Percentiles rank a stretch among this genome's conserved stretches.
Conservation (phyloP, 1,140 invertebrate genomes). For the Caenorhabditis latens region DNA sequence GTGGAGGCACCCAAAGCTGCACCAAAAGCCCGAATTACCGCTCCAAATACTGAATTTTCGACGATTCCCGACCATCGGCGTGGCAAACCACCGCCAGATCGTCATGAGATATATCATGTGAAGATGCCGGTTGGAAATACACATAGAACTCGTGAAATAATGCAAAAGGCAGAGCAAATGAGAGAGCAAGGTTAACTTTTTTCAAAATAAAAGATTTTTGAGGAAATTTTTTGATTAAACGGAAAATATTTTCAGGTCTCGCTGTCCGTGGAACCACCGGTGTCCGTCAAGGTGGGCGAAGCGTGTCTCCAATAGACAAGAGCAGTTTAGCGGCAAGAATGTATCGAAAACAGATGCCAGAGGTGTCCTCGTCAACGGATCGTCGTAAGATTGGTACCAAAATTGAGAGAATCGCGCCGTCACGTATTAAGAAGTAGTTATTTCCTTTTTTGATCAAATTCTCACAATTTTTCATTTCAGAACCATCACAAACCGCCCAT, state of each 20-base stretch:
- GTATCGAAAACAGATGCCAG: neutral
- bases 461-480: neutral
- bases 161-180: slow-evolving; percentile 28
- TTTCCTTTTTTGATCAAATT: neutral
- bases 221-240: neutral
- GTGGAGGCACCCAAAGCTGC: neutral
- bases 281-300: slow-evolving; percentile 46
- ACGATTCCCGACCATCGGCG: slow-evolving; percentile 28
- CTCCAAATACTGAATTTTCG: neutral
- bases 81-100: slow-evolving; percentile 60
- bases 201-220: neutral
- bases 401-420: neutral
- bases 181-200: slow-evolving; percentile 27
- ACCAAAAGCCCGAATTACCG: slow-evolving; percentile 4
- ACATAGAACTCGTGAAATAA: slow-evolving; percentile 33
- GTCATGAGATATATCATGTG: slow-evolving; percentile 63
- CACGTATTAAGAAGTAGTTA: slow-evolving; percentile 5
- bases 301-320: slow-evolving; percentile 48
- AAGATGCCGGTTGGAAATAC: slow-evolving; percentile 62
- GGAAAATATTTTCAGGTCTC: slow-evolving; percentile 37
- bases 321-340: slow-evolving; percentile 42
- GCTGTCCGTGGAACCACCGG: slow-evolving; percentile 52
- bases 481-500: slow-evolving; percentile 24
- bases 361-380: slow-evolving; percentile 13
- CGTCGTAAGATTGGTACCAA: neutral